phyloP scores from a whole-genome alignment of 2,113 vertebrate species.

The Protobothrops mucrosquamatus region DNA sequence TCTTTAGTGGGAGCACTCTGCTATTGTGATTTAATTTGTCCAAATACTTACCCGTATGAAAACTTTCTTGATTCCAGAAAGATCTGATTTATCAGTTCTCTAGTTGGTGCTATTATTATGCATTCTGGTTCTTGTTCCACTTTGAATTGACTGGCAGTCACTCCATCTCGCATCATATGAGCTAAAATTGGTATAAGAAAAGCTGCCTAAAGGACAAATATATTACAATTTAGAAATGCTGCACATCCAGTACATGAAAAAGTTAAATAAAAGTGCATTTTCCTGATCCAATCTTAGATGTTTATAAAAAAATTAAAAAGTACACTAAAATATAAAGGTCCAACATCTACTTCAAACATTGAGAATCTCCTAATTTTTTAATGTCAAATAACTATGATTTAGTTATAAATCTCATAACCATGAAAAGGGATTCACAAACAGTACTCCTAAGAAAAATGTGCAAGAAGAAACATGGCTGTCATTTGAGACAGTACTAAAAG shows the following conservation, averaged over 20 bases:
- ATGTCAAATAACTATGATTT: not conserved
- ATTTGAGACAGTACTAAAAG: not conserved
- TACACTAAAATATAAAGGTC: not conserved
- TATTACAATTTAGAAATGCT: not conserved
- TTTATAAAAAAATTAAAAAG: not conserved
- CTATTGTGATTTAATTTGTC: not conserved
- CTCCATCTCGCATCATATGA: slow-evolving; percentile 81
- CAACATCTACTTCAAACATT: not conserved
- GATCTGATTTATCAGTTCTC: slow-evolving; percentile 94
- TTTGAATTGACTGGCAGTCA: slow-evolving; percentile 81
- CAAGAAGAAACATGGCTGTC: not conserved
- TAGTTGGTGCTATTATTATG: slow-evolving; percentile 89
- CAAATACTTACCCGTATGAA: slow-evolving; percentile 78
- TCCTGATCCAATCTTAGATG: not conserved
- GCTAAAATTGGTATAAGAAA: slow-evolving; percentile 92
- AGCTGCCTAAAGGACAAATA: slow-evolving; percentile 76
- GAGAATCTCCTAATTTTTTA: not conserved
- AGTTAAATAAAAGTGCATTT: not conserved
- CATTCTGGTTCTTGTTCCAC: slow-evolving; percentile 86
- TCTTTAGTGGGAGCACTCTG: not conserved
- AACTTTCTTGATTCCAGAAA: slow-evolving; percentile 93
- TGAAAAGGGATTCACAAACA: not conserved
- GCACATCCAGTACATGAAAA: not conserved
- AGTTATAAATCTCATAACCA: not conserved
- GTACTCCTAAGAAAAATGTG: not conserved